Evolutionary conservation across 1,140 invertebrate species (phyloP).

Genomic region (Dinothrombium tinctorium): DNA sequence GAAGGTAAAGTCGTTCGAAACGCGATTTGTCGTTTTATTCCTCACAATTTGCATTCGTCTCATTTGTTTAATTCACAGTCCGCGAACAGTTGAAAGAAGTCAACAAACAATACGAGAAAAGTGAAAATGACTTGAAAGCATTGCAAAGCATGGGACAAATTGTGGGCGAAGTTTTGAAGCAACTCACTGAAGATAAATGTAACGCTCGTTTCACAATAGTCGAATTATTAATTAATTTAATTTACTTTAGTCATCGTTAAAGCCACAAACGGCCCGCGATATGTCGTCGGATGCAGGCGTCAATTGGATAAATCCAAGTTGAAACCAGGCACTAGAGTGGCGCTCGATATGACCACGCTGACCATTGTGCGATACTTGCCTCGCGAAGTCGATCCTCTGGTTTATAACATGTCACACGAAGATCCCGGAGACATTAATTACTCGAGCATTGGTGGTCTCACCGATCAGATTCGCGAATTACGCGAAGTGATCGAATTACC

Average conservation of each 20-base stretch:
- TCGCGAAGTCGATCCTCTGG: slow-evolving; percentile 90
- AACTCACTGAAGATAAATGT: slow-evolving; percentile 98
- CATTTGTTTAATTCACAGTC: slow-evolving; percentile 33
- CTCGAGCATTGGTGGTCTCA: slow-evolving; percentile 79
- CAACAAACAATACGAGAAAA: slow-evolving; percentile 97
- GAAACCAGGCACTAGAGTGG: slow-evolving; percentile 88
- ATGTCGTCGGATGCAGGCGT: slow-evolving; percentile 91
- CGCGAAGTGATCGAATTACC: slow-evolving; percentile 96
- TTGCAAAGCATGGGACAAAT: slow-evolving; percentile 97
- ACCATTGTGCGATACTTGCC: slow-evolving; percentile 97
- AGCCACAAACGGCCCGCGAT: slow-evolving; percentile 95
- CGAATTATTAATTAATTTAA: neutral
- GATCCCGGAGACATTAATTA: slow-evolving; percentile 95
- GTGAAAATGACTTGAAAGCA: slow-evolving; percentile 97
- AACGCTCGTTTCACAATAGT: slow-evolving; percentile 11
- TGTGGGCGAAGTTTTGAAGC: slow-evolving; percentile 95
- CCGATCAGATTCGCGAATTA: slow-evolving; percentile 90
- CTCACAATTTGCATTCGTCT: slow-evolving; percentile 1
- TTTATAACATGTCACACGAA: slow-evolving; percentile 99
- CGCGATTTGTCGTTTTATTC: neutral
- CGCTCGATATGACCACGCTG: slow-evolving; percentile 98
- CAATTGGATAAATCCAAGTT: slow-evolving; percentile 89
- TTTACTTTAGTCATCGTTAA: slow-evolving; percentile 73
- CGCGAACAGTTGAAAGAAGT: slow-evolving; percentile 85
- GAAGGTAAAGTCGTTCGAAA: slow-evolving; percentile 41